phyloP scores from a whole-genome alignment of 2,113 vertebrate genomes.

The Apodemus speciosus region DNA sequence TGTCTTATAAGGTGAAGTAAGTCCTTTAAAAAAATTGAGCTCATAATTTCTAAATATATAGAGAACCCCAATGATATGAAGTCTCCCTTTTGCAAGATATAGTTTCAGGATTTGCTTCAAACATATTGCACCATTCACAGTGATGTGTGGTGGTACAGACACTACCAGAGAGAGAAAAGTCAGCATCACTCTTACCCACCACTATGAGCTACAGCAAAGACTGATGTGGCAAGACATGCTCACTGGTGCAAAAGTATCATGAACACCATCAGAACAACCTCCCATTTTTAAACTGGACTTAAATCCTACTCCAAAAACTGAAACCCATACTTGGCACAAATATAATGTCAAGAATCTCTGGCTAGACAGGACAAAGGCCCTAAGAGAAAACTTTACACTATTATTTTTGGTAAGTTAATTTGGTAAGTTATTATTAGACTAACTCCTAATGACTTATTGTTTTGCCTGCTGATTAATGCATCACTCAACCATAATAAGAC shows the following conservation, averaged over 20 bases:
- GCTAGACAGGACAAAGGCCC: too few relatives aligned
- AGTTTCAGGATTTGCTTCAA: background rate
- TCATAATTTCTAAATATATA: background rate
- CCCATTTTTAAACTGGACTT: background rate
- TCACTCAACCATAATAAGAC: background rate
- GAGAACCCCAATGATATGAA: background rate
- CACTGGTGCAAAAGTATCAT: background rate
- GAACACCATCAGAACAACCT: too few relatives aligned
- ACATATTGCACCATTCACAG: background rate
- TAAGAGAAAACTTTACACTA: background rate
- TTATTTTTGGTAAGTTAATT: background rate
- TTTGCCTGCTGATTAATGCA: background rate
- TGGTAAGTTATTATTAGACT: background rate
- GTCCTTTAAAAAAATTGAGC: background rate
- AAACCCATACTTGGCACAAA: background rate
- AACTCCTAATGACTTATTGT: background rate
- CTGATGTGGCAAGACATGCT: background rate
- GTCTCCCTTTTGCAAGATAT: background rate
- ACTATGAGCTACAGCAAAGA: background rate
- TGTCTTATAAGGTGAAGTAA: background rate
- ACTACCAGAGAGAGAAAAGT: background rate
- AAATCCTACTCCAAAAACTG: background rate
- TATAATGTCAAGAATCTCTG: background rate
- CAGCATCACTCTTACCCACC: background rate
- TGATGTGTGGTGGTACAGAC: too few relatives aligned